Percentiles rank a stretch among this genome's conserved stretches.
phyloP scores from a whole-genome alignment of 2,888 invertebrate genomes.

The Phaedon cochleariae region DNA sequence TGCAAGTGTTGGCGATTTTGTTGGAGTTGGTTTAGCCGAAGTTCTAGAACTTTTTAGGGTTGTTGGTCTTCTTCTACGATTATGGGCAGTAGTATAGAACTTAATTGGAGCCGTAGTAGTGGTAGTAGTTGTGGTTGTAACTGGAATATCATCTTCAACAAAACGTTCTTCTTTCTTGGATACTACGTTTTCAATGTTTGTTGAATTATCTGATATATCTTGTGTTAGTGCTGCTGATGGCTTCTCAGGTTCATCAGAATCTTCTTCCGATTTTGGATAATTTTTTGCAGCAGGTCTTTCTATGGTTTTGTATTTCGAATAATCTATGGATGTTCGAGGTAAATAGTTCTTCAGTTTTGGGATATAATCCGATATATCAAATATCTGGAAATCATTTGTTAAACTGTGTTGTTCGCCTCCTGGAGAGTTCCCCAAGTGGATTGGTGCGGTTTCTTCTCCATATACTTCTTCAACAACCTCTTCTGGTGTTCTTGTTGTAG shows the following conservation, averaged over 20 bases:
- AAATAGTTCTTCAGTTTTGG: conserved; percentile 55
- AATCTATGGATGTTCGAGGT: conserved; percentile 56
- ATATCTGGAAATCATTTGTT: conserved; percentile 49
- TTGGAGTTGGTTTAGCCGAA: neutral
- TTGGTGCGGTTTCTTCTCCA: conserved; percentile 36
- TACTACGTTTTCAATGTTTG: neutral
- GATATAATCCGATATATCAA: conserved; percentile 57
- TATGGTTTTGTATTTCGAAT: conserved; percentile 60
- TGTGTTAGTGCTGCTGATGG: too few species aligned
- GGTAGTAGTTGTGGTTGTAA: conserved; percentile 12
- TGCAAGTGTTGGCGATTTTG: neutral
- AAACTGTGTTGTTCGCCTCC: conserved; percentile 43
- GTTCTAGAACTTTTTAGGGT: conserved; percentile 32
- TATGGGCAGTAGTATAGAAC: conserved; percentile 19
- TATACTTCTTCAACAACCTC: conserved; percentile 42
- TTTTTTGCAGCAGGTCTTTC: conserved; percentile 47
- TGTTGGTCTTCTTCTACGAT: conserved; percentile 38
- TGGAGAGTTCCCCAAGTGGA: conserved; percentile 52
- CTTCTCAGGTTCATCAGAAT: conserved; percentile 1
- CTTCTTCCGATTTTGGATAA: conserved; percentile 45
- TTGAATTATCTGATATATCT: too few species aligned
- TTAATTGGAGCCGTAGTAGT: conserved; percentile 28
- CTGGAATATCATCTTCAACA: conserved; percentile 12
- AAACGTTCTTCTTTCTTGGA: neutral
- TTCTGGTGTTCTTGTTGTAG: conserved; percentile 42